These are phyloP conservation scores for Pempheris klunzingeri DNA, from an alignment of 2,797 vertebrate species.

Conservation along the genomic window DNA sequence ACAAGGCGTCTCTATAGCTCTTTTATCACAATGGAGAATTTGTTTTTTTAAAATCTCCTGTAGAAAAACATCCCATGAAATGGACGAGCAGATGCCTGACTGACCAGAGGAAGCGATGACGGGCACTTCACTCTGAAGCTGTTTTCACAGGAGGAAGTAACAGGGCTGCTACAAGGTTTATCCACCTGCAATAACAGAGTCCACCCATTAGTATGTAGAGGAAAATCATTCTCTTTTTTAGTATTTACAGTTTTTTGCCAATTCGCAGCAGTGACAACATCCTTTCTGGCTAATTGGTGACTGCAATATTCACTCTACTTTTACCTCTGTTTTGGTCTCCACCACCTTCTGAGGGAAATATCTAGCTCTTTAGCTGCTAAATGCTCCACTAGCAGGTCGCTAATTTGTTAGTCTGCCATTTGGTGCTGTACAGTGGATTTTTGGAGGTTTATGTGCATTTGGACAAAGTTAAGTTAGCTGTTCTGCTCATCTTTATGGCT, in stretches of 20 bases:
- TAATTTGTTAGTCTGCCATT: no score
- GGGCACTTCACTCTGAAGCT: slow-evolving; percentile 87
- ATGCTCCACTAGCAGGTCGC: no score
- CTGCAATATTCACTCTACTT: background rate
- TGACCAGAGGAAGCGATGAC: slow-evolving; percentile 90
- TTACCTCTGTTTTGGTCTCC: no score
- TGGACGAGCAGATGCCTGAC: slow-evolving; percentile 49
- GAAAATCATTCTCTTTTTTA: background rate
- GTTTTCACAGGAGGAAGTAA: slow-evolving; percentile 87
- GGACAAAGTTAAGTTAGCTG: no score
- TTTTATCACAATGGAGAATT: slow-evolving; percentile 35
- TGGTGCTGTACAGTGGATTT: background rate
- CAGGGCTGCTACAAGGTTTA: slow-evolving; percentile 86
- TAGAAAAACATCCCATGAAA: slow-evolving; percentile 49
- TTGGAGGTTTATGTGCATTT: background rate
- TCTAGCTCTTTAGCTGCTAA: no score
- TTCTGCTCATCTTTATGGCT: background rate
- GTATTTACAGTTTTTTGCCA: no score
- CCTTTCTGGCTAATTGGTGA: background rate
- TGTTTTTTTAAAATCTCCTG: background rate
- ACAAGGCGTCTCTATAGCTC: slow-evolving; percentile 16
- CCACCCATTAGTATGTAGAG: background rate
- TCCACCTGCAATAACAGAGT: slow-evolving; percentile 78
- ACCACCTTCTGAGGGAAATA: no score
- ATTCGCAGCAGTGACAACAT: background rate